These are phyloP conservation scores for Zosterops hypoxanthus DNA, from an alignment of 2,113 vertebrate species.

Conservation along the genomic window DNA sequence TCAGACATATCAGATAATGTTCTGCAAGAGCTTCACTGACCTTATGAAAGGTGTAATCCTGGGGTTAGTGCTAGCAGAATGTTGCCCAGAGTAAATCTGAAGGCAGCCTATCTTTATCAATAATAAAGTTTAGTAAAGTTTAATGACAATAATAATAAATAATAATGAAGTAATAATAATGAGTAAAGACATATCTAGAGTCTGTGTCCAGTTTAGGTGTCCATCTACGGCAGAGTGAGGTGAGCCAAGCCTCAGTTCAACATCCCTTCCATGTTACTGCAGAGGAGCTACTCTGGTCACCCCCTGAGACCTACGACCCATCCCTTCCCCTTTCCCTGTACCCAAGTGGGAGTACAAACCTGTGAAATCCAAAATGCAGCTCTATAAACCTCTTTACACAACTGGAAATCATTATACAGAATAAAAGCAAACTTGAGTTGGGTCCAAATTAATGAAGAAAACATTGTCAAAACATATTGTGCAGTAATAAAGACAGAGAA, in stretches of 20 bases:
- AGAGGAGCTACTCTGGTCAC: neutral
- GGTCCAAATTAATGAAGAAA: neutral
- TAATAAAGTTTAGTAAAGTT: neutral
- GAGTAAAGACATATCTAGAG: neutral
- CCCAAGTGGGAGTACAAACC: neutral
- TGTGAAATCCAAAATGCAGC: neutral
- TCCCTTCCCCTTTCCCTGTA: neutral
- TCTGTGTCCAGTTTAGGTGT: neutral
- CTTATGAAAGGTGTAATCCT: neutral
- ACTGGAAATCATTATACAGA: neutral
- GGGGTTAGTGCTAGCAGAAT: neutral
- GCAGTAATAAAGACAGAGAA: slow-evolving; percentile 9
- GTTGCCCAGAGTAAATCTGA: neutral
- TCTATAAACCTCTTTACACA: neutral
- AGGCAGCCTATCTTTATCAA: neutral
- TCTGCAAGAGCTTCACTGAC: neutral
- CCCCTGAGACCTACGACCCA: neutral
- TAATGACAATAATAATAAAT: neutral
- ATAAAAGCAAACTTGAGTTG: neutral
- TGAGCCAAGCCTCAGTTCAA: neutral
- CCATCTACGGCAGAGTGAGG: neutral
- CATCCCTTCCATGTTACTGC: neutral
- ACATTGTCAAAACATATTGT: slow-evolving; percentile 1
- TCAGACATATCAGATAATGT: neutral
- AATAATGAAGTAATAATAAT: neutral